Evolutionary conservation across 2,797 vertebrate genomes (phyloP).

Genomic region (Australoheros facetus): DNA sequence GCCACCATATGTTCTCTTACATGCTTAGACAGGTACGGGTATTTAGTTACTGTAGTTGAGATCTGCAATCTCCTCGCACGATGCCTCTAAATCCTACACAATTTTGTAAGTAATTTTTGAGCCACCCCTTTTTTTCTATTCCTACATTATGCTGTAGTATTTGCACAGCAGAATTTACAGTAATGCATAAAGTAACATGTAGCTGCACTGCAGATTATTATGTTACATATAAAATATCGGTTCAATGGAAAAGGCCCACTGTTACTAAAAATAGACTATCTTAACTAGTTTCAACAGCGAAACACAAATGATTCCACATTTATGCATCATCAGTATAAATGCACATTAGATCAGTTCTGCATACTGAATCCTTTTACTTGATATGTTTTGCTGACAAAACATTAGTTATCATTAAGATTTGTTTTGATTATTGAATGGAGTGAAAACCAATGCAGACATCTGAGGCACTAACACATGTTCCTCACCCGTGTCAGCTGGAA

Average conservation of each 20-base stretch:
- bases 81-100: background rate
- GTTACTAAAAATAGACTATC: background rate
- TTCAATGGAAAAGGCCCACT: background rate
- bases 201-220: background rate
- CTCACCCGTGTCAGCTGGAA: conserved; percentile 78
- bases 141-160: background rate
- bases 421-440: background rate
- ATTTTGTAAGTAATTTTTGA: background rate
- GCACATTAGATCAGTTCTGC: background rate
- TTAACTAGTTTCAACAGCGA: too few relatives aligned
- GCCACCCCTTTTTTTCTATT: too few relatives aligned
- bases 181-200: background rate
- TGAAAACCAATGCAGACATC: background rate
- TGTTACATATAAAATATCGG: background rate
- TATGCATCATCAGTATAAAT: background rate
- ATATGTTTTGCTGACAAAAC: background rate
- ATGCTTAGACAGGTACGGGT: background rate
- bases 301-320: background rate
- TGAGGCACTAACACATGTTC: background rate
- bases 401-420: background rate
- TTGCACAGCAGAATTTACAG: background rate
- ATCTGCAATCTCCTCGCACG: background rate
- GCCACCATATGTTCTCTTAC: background rate
- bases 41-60: background rate
- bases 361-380: background rate